Percentiles rank a stretch among this genome's conserved stretches.
These are phyloP conservation scores for Sycophaga agraensis DNA, from an alignment of 1,140 invertebrate species.

Conservation along the genomic window DNA sequence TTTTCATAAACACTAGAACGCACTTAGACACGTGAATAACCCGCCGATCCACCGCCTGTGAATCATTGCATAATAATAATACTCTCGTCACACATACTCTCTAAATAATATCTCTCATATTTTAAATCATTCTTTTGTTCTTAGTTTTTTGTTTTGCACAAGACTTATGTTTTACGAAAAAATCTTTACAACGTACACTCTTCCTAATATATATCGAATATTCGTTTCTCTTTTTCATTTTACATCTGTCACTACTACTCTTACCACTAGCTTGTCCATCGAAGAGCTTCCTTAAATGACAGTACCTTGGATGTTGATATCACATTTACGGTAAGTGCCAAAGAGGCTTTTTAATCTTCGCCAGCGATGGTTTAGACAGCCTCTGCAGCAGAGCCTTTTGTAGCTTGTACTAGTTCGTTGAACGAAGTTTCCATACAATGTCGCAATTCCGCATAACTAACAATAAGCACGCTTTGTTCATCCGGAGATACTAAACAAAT, in stretches of 20 bases:
- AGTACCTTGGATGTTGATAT: constrained; percentile 51
- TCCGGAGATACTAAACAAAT: constrained; percentile 94
- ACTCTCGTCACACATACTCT: constrained; percentile 19
- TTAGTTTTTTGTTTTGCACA: constrained; percentile 14
- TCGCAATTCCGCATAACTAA: constrained; percentile 92
- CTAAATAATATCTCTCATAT: constrained; percentile 27
- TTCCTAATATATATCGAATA: constrained; percentile 21
- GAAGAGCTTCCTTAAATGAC: constrained; percentile 36
- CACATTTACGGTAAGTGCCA: constrained; percentile 51
- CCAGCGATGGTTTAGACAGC: constrained; percentile 31
- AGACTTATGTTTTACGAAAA: constrained; percentile 21
- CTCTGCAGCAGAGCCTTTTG: constrained; percentile 53
- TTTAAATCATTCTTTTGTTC: constrained; percentile 12
- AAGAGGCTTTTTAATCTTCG: constrained; percentile 32
- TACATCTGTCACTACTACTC: constrained; percentile 25
- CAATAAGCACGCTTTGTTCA: constrained; percentile 92
- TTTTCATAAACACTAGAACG: constrained; percentile 31
- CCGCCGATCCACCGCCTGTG: constrained; percentile 11
- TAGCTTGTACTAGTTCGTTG: constrained; percentile 72
- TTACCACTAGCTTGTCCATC: constrained; percentile 24
- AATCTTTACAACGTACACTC: constrained; percentile 20
- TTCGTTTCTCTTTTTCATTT: constrained; percentile 24
- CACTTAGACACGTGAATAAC: constrained; percentile 22
- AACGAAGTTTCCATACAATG: constrained; percentile 93
- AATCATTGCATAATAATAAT: constrained; percentile 15